Base-by-base conservation (phyloP, 2,888 invertebrate genomes). In the Brassicogethes aeneus region DNA sequence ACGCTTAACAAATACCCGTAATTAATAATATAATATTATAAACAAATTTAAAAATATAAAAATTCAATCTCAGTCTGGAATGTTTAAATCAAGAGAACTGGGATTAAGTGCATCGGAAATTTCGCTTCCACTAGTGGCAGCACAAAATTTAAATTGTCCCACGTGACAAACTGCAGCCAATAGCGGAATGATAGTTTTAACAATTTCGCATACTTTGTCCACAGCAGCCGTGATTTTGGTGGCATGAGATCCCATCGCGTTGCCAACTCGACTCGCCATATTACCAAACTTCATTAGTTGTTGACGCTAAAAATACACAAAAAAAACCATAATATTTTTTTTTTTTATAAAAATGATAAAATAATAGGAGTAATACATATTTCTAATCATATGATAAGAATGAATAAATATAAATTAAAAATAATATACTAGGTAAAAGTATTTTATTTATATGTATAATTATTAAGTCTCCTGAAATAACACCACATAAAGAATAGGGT, bases 161-260 rank as follows among this genome's bases (percentile, higher is more conserved):
- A 66, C 66, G 36, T 63, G 62, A 47, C 68, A 68, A 12, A 68
- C 58, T 3, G 66, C 66, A 2, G 65, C 63, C 17, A 68, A 41
- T 3, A 68, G 55, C 2, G 68, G 68, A 33, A 68, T 59, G 7
- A 68, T 51, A 2, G 65, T 66, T 53, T 66, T 68, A 14, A 66
- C 54, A 15, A 68, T 53, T 48, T 63, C 62, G 42, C 67, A 68
- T 31, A 68, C 50, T 50, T 65, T 65, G 42, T 68, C 68, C 3
- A 66, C 50, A 1, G 61, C 59, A 10, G 51, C 50, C 5, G 64
- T 50, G n/a, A 66, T 57, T 48, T 59, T 61, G 2, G 58, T 50
- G 0, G 65, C 59, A 36, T 61, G 62, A 5, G 57, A 43, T 10
- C 68, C 68, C 52, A 68, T 55, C 3, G 59, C 49, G 38, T 60